These are phyloP conservation scores for Muntiacus reevesi DNA, from an alignment of 2,113 vertebrate genomes.

Conservation along the genomic window DNA sequence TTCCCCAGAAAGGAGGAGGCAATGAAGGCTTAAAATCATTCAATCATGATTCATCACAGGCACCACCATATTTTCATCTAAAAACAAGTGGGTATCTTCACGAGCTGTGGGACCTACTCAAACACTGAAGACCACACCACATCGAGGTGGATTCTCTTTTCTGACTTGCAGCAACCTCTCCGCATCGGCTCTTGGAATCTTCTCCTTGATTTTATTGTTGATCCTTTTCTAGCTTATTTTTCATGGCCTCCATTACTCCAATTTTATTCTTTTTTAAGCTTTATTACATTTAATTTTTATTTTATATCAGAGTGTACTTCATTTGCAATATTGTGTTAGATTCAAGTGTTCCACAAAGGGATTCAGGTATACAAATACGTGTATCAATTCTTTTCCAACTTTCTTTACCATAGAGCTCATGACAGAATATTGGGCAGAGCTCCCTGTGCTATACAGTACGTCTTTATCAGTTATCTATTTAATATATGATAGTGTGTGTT, in stretches of 20 bases:
- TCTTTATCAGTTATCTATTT: background rate
- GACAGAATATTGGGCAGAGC: background rate
- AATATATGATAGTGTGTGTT: background rate
- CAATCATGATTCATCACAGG: background rate
- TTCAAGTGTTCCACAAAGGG: background rate
- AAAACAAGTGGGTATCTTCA: background rate
- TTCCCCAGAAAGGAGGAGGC: background rate
- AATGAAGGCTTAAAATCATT: background rate
- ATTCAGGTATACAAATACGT: background rate
- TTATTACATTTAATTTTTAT: background rate
- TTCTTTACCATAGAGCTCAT: background rate
- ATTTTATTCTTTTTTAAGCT: background rate
- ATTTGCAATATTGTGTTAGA: background rate
- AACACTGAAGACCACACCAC: fast-evolving
- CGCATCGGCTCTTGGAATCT: fast-evolving
- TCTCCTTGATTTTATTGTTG: no score
- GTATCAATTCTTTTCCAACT: background rate
- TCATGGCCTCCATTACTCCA: background rate
- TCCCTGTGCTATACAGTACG: background rate
- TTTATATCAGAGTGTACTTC: background rate
- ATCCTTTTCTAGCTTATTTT: background rate
- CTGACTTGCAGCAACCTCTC: fast-evolving
- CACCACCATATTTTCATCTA: background rate
- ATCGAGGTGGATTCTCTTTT: fast-evolving
- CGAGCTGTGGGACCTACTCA: fast-evolving